These are phyloP conservation scores for Pongo abelii DNA, from an alignment of 2,113 vertebrate species.

Conservation along the genomic window DNA sequence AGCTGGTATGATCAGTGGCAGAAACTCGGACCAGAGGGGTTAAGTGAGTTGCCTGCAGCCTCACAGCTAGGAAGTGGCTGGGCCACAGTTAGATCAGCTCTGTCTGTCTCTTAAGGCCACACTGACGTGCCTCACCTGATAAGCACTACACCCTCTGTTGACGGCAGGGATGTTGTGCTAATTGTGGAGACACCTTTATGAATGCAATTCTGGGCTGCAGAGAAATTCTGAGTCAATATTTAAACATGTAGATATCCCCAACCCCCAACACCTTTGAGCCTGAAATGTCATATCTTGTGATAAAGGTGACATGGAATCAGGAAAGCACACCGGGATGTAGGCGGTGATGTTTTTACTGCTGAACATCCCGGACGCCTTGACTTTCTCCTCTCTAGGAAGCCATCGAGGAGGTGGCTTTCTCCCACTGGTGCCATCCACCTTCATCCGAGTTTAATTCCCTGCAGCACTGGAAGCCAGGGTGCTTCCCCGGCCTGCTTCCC, in stretches of 20 bases:
- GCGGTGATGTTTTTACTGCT: neutral
- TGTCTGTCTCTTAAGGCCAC: fast-evolving
- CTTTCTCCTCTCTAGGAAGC: fast-evolving
- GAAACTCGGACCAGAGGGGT: neutral
- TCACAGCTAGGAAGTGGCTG: fast-evolving
- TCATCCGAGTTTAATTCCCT: fast-evolving
- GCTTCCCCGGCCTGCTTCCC: neutral
- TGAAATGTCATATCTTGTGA: slow-evolving; percentile 5
- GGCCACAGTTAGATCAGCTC: fast-evolving
- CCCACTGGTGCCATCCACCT: neutral
- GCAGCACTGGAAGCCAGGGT: neutral
- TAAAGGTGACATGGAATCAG: neutral
- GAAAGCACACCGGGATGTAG: neutral
- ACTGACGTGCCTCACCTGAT: fast-evolving
- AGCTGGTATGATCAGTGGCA: neutral
- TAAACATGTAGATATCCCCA: neutral
- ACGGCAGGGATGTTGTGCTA: neutral
- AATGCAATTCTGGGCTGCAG: neutral
- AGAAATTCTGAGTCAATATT: neutral
- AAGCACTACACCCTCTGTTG: fast-evolving
- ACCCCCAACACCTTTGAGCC: neutral
- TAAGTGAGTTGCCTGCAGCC: fast-evolving
- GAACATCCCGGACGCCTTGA: too few species aligned
- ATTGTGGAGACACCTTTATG: neutral
- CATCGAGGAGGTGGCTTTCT: neutral